Conservation (phyloP, 2,888 invertebrate species). For the Synergus gifuensis region DNA sequence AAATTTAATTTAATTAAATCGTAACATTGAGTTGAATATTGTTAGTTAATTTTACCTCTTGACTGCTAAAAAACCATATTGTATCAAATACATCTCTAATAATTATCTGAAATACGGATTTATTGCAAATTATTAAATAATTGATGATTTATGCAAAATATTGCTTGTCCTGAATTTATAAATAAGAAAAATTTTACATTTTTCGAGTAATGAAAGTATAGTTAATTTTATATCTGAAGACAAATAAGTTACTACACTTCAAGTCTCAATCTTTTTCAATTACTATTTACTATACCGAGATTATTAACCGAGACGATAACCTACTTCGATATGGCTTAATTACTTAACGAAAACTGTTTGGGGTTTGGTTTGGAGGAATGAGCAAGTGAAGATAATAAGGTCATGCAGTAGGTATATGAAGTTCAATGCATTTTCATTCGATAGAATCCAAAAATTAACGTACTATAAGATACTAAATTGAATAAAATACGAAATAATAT, state of each 20-base stretch:
- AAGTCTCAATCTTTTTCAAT: neutral
- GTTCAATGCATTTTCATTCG: neutral
- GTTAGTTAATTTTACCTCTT: too few species aligned
- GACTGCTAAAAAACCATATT: too few species aligned
- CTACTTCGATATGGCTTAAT: slow-evolving; percentile 9
- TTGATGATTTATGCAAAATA: too few species aligned
- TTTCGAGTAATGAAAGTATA: too few species aligned
- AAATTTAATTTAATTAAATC: too few species aligned
- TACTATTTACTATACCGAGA: neutral
- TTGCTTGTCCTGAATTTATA: too few species aligned
- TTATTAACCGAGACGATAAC: neutral
- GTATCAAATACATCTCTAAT: too few species aligned
- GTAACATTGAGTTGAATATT: too few species aligned
- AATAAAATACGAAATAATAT: neutral
- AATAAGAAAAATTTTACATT: too few species aligned
- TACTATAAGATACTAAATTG: neutral
- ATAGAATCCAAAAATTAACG: neutral
- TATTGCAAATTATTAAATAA: too few species aligned
- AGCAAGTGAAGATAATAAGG: slow-evolving; percentile 33
- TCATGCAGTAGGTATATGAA: neutral
- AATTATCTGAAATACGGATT: too few species aligned
- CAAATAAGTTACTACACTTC: neutral
- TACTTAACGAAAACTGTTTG: neutral
- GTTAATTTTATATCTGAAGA: too few species aligned
- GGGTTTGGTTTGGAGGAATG: neutral